Evolutionary conservation across 2,888 invertebrate species (phyloP).

Genomic region (Cosmia trapezina): DNA sequence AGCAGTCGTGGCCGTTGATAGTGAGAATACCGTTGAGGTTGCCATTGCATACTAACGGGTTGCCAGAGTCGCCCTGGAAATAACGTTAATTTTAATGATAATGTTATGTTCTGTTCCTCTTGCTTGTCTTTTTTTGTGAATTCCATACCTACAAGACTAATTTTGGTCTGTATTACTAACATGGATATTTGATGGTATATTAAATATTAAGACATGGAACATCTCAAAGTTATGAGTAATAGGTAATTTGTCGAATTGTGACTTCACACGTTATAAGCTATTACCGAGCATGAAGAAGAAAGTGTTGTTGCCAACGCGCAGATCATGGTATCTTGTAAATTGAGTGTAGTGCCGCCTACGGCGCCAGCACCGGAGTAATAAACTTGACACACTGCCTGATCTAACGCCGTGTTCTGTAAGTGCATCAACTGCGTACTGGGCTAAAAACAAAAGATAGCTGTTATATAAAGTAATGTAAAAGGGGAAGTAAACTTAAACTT

Average conservation of each 20-base stretch:
- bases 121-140: not conserved
- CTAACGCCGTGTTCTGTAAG: not conserved
- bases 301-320: not conserved
- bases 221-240: not conserved
- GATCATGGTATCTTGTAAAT: not conserved
- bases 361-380: not conserved
- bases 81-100: not conserved
- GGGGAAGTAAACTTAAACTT: too few species aligned
- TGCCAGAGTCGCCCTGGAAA: constrained; percentile 38
- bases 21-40: constrained; percentile 25
- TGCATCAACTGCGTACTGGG: constrained; percentile 6
- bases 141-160: not conserved
- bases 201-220: not conserved
- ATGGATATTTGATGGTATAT: not conserved
- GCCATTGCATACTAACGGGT: constrained; percentile 26
- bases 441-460: not conserved
- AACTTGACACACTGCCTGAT: fast-evolving
- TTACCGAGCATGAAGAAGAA: constrained; percentile 15
- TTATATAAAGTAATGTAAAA: too few species aligned
- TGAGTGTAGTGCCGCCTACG: fast-evolving
- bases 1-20: not conserved
- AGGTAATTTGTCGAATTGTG: not conserved
- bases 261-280: not conserved
- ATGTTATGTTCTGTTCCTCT: not conserved
- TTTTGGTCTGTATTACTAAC: not conserved